Base-by-base conservation (phyloP, 2,113 vertebrate genomes). In the Bubo bubo region DNA sequence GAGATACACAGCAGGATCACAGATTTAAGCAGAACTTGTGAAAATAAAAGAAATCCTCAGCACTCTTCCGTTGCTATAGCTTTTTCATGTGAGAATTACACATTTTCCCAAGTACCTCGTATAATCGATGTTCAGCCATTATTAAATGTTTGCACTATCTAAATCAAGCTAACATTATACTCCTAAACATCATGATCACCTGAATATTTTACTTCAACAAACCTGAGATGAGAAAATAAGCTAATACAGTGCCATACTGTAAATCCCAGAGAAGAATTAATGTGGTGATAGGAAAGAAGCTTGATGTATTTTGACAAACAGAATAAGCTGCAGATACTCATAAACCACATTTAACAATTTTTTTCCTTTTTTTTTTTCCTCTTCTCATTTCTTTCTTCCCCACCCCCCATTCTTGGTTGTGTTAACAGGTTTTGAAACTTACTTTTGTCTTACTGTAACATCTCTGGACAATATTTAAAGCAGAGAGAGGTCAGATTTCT, bases 371-470 rank as follows among this genome's bases (percentile, higher is more conserved):
- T 19, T 37, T 34, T 10, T 22, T 74, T 14, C 5, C 12, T 12
- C 9, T 6, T 4, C 6, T 45, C 55, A n/a, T n/a, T 45, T 10
- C 8, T 3, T n/a, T 37, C 28, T 79, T 6, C 5, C 8, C 2
- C 28, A 26, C 4, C 13, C 84, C 76, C 35, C 94, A 75, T 94
- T 80, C 45, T 89, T 32, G 24, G 7, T 82, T 73, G 39, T 70
- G 16, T 49, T 67, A 90, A 56, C 11, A 67, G 28, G n/a, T 95
- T 92, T 87, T 95, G 50, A 93, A 93, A 91, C 19, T 87, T 77
- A 59, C n/a, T 92, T 58, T 37, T 39, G 8, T 77, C 50, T 82
- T 86, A 21, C 52, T 96, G 10, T 79, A 94, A 86, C 60, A 77
- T 43, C 76, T 80, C 74, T 21, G 37, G 45, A 90, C 37, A 24